Conservation (phyloP, 2,797 vertebrate genomes). For the Oophaga sylvatica region DNA sequence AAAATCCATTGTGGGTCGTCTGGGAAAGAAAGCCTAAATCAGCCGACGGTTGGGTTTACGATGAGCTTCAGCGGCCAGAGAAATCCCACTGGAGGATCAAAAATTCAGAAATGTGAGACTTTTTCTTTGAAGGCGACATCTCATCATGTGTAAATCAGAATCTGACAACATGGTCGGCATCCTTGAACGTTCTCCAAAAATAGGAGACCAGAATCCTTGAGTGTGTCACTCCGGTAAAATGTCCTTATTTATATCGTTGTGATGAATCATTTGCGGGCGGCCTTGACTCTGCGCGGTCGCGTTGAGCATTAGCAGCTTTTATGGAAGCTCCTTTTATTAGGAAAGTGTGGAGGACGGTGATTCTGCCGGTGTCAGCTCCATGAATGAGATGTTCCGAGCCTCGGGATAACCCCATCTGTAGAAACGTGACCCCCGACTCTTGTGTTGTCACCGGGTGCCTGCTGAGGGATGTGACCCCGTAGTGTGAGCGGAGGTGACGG, state of each 20-base stretch:
- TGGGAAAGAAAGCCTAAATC: too few relatives aligned
- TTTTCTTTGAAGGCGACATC: not conserved
- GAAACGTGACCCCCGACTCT: not conserved
- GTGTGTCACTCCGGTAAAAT: not conserved
- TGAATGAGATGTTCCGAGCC: constrained; percentile 8
- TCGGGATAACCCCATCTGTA: constrained; percentile 6
- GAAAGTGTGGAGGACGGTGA: not conserved
- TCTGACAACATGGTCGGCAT: not conserved
- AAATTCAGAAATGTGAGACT: too few relatives aligned
- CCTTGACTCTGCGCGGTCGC: not conserved
- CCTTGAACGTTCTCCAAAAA: constrained; percentile 11
- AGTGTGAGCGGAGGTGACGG: not conserved
- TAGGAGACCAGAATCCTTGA: constrained; percentile 1
- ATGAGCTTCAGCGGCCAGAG: too few relatives aligned
- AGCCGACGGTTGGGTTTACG: too few relatives aligned
- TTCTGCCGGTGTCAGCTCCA: not conserved
- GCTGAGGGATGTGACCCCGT: not conserved
- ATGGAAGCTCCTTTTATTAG: not conserved
- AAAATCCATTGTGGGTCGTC: too few relatives aligned
- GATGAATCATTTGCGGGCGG: not conserved
- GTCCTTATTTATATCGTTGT: not conserved
- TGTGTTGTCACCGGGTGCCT: not conserved
- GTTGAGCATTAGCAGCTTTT: not conserved
- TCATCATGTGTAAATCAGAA: not conserved
- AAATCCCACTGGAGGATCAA: too few relatives aligned